Percentiles rank a stretch among this genome's conserved stretches.
These are phyloP conservation scores for Campoplex capitator DNA, from an alignment of 2,888 invertebrate genomes.

Conservation along the genomic window DNA sequence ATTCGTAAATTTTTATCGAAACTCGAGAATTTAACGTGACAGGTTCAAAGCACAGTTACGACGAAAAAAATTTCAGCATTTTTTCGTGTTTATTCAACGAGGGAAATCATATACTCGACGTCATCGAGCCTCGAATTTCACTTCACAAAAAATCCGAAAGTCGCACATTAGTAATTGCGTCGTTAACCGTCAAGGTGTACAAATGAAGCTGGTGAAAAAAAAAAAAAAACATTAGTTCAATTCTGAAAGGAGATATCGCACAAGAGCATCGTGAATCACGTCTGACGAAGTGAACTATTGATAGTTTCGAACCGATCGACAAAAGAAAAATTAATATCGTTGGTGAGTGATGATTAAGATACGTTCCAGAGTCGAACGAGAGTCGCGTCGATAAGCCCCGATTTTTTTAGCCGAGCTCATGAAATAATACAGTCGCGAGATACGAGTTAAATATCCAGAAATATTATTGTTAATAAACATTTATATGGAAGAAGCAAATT, in stretches of 20 bases:
- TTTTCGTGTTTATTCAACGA: neutral
- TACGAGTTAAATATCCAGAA: neutral
- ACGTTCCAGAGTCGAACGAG: neutral
- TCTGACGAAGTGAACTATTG: conserved; percentile 10
- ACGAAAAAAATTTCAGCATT: neutral
- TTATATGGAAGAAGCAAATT: neutral
- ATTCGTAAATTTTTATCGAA: neutral
- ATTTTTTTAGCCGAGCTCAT: neutral
- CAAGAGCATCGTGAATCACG: conserved; percentile 4
- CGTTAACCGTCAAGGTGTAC: neutral
- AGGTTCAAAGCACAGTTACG: neutral
- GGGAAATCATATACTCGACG: neutral
- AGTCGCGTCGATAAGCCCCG: neutral
- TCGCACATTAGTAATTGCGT: neutral
- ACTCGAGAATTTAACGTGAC: neutral
- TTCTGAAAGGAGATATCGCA: neutral
- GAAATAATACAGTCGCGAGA: neutral
- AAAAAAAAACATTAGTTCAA: neutral
- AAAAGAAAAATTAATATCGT: neutral
- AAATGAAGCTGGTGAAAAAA: neutral
- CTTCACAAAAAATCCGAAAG: neutral
- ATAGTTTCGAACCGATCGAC: conserved; percentile 13
- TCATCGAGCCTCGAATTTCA: neutral
- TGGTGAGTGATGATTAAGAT: neutral
- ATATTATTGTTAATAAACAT: neutral